A percentile compares a stretch with the other conserved stretches of the same genome.
Conservation (phyloP, 1,140 invertebrate species). For the Melanaphis sacchari region DNA sequence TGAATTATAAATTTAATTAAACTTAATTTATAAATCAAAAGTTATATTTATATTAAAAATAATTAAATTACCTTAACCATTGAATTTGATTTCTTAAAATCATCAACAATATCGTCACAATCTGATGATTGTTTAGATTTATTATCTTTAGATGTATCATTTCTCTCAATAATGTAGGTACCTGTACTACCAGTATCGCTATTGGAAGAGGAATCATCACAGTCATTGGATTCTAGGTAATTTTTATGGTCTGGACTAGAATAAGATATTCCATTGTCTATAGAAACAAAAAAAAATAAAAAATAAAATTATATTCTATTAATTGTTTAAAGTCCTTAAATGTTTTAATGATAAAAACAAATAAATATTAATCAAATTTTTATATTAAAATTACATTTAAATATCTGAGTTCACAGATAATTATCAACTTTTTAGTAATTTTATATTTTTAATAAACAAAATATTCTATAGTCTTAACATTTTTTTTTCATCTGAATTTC, state of each 20-base stretch:
- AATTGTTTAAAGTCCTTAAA: background rate
- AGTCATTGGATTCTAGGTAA: slow-evolving; percentile 26
- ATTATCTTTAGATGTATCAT: background rate
- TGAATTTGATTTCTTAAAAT: slow-evolving; percentile 50
- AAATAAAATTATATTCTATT: background rate
- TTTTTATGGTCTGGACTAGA: slow-evolving; percentile 44
- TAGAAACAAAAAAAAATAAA: background rate
- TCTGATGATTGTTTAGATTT: background rate
- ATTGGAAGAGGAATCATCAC: slow-evolving; percentile 47
- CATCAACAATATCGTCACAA: slow-evolving; percentile 21
- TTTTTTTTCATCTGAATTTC: background rate
- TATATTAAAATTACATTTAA: too few species aligned
- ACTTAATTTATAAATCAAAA: too few species aligned
- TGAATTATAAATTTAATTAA: background rate
- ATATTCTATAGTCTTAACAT: too few species aligned
- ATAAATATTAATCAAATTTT: too few species aligned
- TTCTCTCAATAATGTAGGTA: slow-evolving; percentile 51
- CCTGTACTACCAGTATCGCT: slow-evolving; percentile 55
- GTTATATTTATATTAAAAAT: background rate
- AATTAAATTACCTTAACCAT: slow-evolving; percentile 47
- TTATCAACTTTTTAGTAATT: too few species aligned
- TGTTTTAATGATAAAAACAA: too few species aligned
- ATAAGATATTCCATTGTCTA: slow-evolving; percentile 33
- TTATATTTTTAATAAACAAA: too few species aligned
- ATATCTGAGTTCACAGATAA: too few species aligned